Percentiles rank a stretch among this genome's conserved stretches.
phyloP scores from a whole-genome alignment of 1,140 invertebrate genomes.

The Rhopalosiphum padi region DNA sequence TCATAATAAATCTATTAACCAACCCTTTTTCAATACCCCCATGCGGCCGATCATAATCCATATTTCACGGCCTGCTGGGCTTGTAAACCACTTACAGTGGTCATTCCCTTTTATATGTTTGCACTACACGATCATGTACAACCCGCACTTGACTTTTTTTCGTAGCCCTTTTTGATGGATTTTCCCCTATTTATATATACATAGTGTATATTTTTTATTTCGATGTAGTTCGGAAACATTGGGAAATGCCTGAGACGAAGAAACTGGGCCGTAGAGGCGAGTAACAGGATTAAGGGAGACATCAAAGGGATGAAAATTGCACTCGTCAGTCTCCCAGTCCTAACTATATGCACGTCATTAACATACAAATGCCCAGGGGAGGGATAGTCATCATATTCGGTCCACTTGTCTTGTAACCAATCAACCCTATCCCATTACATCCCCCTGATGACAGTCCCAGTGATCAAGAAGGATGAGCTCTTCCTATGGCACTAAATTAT shows the following conservation, averaged over 20 bases:
- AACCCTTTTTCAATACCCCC: slow-evolving; percentile 54
- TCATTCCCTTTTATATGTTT: slow-evolving; percentile 53
- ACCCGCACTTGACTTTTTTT: slow-evolving; percentile 57
- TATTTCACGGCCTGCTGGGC: slow-evolving; percentile 52
- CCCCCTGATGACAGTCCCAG: slow-evolving; percentile 40
- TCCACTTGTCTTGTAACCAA: slow-evolving; percentile 58
- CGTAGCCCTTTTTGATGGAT: neutral
- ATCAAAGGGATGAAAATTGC: slow-evolving; percentile 57
- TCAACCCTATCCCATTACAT: slow-evolving; percentile 56
- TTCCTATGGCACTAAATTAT: neutral
- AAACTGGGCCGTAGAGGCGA: slow-evolving; percentile 50
- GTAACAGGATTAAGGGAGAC: slow-evolving; percentile 56
- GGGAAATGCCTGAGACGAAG: slow-evolving; percentile 29
- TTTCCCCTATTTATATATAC: slow-evolving; percentile 22
- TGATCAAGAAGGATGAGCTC: slow-evolving; percentile 47
- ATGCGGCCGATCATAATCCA: slow-evolving; percentile 52
- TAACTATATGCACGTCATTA: slow-evolving; percentile 57
- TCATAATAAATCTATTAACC: slow-evolving; percentile 56
- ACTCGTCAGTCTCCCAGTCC: slow-evolving; percentile 55
- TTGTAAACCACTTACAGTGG: slow-evolving; percentile 55
- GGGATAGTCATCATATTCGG: slow-evolving; percentile 58
- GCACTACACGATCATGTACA: slow-evolving; percentile 38
- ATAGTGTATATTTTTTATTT: slow-evolving; percentile 34
- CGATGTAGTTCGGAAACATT: neutral
- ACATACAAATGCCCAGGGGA: slow-evolving; percentile 58